phyloP scores from a whole-genome alignment of 2,888 invertebrate species.

The Erynnis tages region DNA sequence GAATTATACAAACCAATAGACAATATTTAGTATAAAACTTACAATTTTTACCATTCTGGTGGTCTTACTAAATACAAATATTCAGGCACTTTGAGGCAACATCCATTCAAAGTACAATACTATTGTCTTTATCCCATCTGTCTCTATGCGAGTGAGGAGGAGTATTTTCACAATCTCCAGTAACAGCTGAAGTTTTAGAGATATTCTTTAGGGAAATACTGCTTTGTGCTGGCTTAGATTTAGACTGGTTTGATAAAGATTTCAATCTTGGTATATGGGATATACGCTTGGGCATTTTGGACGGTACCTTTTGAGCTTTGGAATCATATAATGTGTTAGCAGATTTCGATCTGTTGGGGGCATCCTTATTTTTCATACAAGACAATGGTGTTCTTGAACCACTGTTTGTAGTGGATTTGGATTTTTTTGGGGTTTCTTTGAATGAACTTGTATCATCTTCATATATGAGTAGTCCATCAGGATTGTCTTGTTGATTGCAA shows the following conservation, averaged over 20 bases:
- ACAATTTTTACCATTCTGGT: conserved; percentile 12
- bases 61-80: conserved; percentile 3
- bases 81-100: not conserved
- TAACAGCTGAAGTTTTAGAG: conserved; percentile 51
- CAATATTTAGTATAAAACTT: too few species aligned
- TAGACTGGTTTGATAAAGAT: conserved; percentile 55
- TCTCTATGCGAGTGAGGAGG: conserved; percentile 75
- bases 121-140: conserved; percentile 74
- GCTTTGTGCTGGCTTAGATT: conserved; percentile 49
- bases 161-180: conserved; percentile 75
- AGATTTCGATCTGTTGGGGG: conserved; percentile 68
- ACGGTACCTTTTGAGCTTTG: conserved; percentile 44
- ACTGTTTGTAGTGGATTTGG: conserved; percentile 54
- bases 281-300: conserved; percentile 54
- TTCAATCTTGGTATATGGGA: conserved; percentile 74
- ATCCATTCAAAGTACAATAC: conserved; percentile 61
- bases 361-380: conserved; percentile 76
- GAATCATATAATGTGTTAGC: conserved; percentile 63
- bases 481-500: conserved; percentile 42
- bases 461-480: conserved; percentile 80
- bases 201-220: conserved; percentile 64
- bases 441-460: conserved; percentile 71
- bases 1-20: too few species aligned
- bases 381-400: conserved; percentile 72
- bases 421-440: conserved; percentile 62